Percentiles rank a stretch among this genome's conserved stretches.
These are phyloP conservation scores for Threskiornis aethiopicus DNA, from an alignment of 2,797 vertebrate genomes.

Conservation along the genomic window DNA sequence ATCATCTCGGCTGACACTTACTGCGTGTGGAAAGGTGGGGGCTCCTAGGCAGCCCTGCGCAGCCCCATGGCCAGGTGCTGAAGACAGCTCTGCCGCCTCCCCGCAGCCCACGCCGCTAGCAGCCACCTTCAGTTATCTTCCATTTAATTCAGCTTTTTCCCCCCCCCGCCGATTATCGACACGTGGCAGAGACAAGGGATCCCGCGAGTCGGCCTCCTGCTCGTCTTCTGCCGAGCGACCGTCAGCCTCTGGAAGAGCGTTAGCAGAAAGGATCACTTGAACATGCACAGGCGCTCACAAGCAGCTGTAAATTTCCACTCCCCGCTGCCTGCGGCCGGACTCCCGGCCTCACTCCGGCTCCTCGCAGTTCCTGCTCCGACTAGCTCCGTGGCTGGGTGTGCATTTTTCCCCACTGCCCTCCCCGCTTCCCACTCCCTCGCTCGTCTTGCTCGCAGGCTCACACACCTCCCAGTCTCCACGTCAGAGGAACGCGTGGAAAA, in stretches of 20 bases:
- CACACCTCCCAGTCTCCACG: conserved; percentile 62
- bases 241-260: conserved; percentile 61
- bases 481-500: conserved; percentile 78
- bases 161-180: background rate
- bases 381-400: conserved; percentile 68
- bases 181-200: conserved; percentile 6
- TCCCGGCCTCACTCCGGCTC: conserved; percentile 59
- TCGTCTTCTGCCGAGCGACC: conserved; percentile 33
- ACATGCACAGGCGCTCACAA: conserved; percentile 41
- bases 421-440: conserved; percentile 6
- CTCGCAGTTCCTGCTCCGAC: conserved; percentile 72
- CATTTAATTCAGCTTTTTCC: conserved; percentile 22
- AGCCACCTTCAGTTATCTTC: conserved; percentile 36
- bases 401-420: background rate
- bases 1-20: conserved; percentile 54
- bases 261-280: conserved; percentile 62
- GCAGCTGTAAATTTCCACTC: conserved; percentile 83
- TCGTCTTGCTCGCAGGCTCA: background rate
- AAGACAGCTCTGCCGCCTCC: conserved; percentile 71
- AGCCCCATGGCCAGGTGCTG: conserved; percentile 71
- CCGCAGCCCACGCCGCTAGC: background rate
- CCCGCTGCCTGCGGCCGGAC: conserved; percentile 49
- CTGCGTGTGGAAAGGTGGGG: background rate
- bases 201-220: conserved; percentile 13
- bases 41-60: conserved; percentile 51